Percentiles rank a stretch among this genome's conserved stretches.
These are phyloP conservation scores for Castor canadensis DNA, from an alignment of 2,113 vertebrate genomes.

Conservation along the genomic window DNA sequence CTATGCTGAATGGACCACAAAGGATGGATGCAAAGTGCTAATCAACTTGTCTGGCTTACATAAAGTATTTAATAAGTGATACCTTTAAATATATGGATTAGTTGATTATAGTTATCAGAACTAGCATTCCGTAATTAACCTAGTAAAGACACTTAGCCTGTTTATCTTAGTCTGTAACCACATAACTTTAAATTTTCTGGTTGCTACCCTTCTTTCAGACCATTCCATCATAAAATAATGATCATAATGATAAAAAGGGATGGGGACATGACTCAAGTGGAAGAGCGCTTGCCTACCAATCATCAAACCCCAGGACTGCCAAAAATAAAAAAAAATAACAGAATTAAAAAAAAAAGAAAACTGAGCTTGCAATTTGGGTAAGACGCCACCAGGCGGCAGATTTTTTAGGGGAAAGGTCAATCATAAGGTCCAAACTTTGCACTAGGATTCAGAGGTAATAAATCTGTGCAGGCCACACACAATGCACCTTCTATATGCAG, in stretches of 20 bases:
- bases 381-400: not conserved
- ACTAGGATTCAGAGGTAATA: not conserved
- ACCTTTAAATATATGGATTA: not conserved
- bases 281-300: too few species aligned
- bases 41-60: not conserved
- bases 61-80: not conserved
- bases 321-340: too few species aligned
- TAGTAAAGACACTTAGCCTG: not conserved
- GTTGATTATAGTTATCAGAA: not conserved
- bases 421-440: not conserved
- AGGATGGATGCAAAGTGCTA: not conserved
- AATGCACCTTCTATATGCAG: not conserved
- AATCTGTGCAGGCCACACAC: not conserved
- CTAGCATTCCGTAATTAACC: not conserved
- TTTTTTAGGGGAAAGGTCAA: not conserved
- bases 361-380: conserved; percentile 48
- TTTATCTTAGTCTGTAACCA: not conserved
- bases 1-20: not conserved
- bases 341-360: not conserved
- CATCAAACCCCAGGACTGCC: too few species aligned
- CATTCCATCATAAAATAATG: not conserved
- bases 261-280: too few species aligned
- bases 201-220: not conserved
- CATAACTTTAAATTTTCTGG: not conserved
- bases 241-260: not conserved